phyloP scores from a whole-genome alignment of 2,888 invertebrate species.

The Heliconius ismenius region DNA sequence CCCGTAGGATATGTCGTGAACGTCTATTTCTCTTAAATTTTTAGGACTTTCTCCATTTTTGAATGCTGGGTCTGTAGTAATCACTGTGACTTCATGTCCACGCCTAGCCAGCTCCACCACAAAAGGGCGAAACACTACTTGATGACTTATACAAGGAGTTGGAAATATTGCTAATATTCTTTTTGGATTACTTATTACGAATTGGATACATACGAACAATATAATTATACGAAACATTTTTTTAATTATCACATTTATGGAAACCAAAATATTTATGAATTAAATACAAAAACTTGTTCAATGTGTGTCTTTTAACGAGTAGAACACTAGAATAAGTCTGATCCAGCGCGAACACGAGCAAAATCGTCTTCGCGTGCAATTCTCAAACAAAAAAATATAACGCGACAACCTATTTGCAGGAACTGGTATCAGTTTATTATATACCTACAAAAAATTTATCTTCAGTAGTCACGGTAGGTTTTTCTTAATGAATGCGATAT shows the following conservation, averaged over 20 bases:
- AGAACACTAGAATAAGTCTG: not conserved
- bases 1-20: slow-evolving; percentile 56
- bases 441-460: too few relatives aligned
- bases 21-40: slow-evolving; percentile 58
- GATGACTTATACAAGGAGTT: slow-evolving; percentile 60
- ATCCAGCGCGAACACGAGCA: too few relatives aligned
- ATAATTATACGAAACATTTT: not conserved
- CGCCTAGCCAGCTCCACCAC: slow-evolving; percentile 55
- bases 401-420: too few relatives aligned
- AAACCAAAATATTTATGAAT: not conserved
- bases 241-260: not conserved
- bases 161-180: slow-evolving; percentile 59
- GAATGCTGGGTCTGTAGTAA: slow-evolving; percentile 57
- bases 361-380: not conserved
- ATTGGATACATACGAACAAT: not conserved
- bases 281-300: not conserved
- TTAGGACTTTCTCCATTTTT: slow-evolving; percentile 53
- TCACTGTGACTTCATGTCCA: slow-evolving; percentile 62
- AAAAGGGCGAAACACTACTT: slow-evolving; percentile 52
- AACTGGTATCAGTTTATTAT: too few relatives aligned
- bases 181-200: not conserved
- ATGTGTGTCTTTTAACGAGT: not conserved
- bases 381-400: too few relatives aligned
- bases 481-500: too few relatives aligned
- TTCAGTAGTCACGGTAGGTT: too few relatives aligned